Evolutionary conservation across 2,797 vertebrate species (phyloP).

Genomic region (Enteromius anoplus): DNA sequence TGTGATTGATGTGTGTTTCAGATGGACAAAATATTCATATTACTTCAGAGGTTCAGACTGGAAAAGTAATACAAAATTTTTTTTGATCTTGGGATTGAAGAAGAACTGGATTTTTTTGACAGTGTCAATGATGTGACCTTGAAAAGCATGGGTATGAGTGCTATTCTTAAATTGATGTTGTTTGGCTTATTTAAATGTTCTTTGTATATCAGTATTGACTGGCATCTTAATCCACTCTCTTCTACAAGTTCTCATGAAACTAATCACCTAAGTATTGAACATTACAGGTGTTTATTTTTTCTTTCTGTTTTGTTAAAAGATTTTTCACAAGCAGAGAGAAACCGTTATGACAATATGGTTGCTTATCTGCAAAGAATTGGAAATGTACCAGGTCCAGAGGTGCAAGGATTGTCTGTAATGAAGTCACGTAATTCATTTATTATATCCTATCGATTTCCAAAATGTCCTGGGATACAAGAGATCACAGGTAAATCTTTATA

Average conservation of each 20-base stretch:
- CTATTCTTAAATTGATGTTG: not conserved
- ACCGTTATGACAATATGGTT: not conserved
- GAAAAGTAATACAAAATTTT: not conserved
- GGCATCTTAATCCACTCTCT: not conserved
- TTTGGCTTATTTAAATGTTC: not conserved
- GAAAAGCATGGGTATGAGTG: not conserved
- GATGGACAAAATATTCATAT: not conserved
- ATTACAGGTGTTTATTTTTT: not conserved
- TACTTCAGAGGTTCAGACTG: slow-evolving; percentile 3
- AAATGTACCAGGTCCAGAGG: not conserved
- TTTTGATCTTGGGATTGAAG: not conserved
- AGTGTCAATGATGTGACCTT: not conserved
- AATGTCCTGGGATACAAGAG: not conserved
- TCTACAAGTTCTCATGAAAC: not conserved
- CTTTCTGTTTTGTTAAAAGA: not conserved
- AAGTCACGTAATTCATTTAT: not conserved
- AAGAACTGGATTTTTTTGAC: slow-evolving; percentile 5
- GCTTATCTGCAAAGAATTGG: not conserved
- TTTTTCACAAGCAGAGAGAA: slow-evolving; percentile 10
- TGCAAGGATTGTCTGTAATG: not conserved
- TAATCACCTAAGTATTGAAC: not conserved
- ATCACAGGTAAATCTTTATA: not conserved
- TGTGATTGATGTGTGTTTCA: not conserved
- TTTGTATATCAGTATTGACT: not conserved
- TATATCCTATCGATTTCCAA: not conserved